These are phyloP conservation scores for Smithornis capensis DNA, from an alignment of 2,113 vertebrate genomes.

Conservation along the genomic window DNA sequence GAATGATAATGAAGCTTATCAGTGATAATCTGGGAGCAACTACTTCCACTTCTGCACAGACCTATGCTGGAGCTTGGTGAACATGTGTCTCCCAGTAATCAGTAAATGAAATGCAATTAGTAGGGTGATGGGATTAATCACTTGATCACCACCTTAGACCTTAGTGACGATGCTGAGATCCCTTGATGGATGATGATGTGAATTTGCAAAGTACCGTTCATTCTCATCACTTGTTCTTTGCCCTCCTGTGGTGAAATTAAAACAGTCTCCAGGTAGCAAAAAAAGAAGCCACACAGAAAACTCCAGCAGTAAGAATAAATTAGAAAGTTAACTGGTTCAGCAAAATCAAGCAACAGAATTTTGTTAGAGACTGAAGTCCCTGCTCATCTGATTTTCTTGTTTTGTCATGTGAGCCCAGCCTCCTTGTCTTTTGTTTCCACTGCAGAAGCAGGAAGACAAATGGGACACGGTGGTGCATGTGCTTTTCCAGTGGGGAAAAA, in stretches of 20 bases:
- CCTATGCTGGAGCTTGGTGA: conserved; percentile 2
- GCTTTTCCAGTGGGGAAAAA: neutral
- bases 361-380: neutral
- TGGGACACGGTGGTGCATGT: neutral
- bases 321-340: conserved; percentile 5
- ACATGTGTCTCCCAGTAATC: conserved; percentile 29
- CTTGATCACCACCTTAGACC: conserved; percentile 59
- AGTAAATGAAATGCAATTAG: conserved; percentile 67
- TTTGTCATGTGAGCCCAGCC: neutral
- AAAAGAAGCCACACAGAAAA: neutral
- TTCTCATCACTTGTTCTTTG: conserved; percentile 61
- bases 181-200: conserved; percentile 53
- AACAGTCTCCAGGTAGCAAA: neutral
- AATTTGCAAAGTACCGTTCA: conserved; percentile 25
- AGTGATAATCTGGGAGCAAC: neutral
- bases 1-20: conserved; percentile 49
- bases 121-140: conserved; percentile 49
- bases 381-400: neutral
- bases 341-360: neutral
- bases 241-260: conserved; percentile 58
- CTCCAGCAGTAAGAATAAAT: conserved; percentile 47
- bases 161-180: conserved; percentile 25
- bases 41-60: conserved; percentile 20
- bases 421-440: neutral
- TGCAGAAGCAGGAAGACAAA: neutral